Conservation (phyloP, 2,113 vertebrate genomes). For the Mugil cephalus region DNA sequence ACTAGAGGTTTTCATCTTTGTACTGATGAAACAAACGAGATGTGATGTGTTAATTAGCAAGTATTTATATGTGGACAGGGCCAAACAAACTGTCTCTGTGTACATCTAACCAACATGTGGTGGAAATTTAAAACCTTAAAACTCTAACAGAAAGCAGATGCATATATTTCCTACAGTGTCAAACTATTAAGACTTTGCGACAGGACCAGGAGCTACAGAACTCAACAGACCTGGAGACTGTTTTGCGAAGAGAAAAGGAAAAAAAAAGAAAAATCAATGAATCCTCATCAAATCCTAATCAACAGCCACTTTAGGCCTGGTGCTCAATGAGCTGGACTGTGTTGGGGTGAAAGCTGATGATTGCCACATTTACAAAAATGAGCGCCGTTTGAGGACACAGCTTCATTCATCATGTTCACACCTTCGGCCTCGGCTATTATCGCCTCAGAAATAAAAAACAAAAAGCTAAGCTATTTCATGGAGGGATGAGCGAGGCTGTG, state of each 20-base stretch:
- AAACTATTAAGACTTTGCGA: background rate
- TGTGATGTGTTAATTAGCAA: conserved; percentile 11
- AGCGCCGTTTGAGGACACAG: conserved; percentile 14
- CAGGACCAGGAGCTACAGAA: no score
- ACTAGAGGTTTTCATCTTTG: background rate
- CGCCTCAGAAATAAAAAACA: conserved; percentile 24
- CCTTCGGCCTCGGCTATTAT: conserved; percentile 27
- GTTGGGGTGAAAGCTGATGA: conserved; percentile 18
- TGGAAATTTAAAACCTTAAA: background rate
- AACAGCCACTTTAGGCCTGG: background rate
- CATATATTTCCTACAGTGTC: background rate
- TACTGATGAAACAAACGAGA: conserved; percentile 14
- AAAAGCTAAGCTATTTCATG: conserved; percentile 33
- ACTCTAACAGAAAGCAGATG: background rate
- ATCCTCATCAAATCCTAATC: conserved; percentile 19
- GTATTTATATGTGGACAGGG: background rate
- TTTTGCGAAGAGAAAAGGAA: conserved; percentile 20
- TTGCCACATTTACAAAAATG: conserved; percentile 24
- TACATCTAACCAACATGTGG: background rate
- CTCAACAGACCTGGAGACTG: background rate
- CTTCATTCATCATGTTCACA: conserved; percentile 16
- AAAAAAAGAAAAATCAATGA: conserved; percentile 14
- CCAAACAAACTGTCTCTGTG: background rate
- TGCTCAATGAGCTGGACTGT: background rate
- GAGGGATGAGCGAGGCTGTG: conserved; percentile 36